Evolutionary conservation across 2,888 invertebrate species (phyloP).

Genomic region (Timema podura): DNA sequence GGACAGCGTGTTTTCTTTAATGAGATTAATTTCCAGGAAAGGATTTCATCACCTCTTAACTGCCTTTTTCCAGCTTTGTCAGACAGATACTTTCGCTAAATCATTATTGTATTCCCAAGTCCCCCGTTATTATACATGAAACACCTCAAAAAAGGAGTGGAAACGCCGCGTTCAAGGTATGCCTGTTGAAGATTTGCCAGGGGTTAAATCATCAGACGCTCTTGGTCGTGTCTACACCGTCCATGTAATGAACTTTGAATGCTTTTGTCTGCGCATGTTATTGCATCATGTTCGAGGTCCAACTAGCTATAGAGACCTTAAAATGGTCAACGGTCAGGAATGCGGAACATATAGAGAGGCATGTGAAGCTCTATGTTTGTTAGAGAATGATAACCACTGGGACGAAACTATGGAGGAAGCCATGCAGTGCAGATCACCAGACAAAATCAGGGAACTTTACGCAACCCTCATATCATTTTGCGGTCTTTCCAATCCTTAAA

Average conservation of each 20-base stretch:
- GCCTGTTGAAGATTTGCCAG: not conserved
- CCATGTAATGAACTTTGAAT: not conserved
- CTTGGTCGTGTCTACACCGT: not conserved
- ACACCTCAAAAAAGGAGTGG: slow-evolving; percentile 10
- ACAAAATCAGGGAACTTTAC: not conserved
- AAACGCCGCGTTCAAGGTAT: slow-evolving; percentile 1
- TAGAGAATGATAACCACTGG: too few relatives aligned
- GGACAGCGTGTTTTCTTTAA: slow-evolving; percentile 6
- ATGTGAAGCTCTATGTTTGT: too few relatives aligned
- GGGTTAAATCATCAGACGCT: slow-evolving; percentile 11
- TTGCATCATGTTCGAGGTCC: slow-evolving; percentile 5
- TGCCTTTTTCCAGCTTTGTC: slow-evolving; percentile 9
- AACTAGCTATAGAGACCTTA: not conserved
- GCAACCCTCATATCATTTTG: slow-evolving; percentile 6
- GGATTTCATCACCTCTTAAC: slow-evolving; percentile 1
- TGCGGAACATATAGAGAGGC: not conserved
- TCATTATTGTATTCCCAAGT: not conserved
- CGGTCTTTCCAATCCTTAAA: slow-evolving; percentile 2
- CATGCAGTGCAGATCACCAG: not conserved
- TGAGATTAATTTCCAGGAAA: slow-evolving; percentile 4
- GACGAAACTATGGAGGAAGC: slow-evolving; percentile 6
- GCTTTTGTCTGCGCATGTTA: slow-evolving; percentile 12
- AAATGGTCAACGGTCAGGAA: not conserved
- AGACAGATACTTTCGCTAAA: slow-evolving; percentile 10
- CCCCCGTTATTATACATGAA: slow-evolving; percentile 16